These are phyloP conservation scores for Pyrrhura leucotis DNA, from an alignment of 2,797 vertebrate genomes.

Conservation along the genomic window DNA sequence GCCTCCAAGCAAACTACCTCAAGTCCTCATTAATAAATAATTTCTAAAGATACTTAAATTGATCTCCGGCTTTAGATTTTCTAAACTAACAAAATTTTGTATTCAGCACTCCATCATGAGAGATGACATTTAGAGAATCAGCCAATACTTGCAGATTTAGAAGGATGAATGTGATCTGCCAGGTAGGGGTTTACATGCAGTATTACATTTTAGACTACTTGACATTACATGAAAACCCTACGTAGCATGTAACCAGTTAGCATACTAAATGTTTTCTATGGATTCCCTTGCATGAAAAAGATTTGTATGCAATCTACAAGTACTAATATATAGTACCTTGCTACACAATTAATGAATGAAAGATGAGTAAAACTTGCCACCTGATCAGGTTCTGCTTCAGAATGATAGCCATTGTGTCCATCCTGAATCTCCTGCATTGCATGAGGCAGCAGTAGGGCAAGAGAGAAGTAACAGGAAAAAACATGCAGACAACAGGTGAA, in stretches of 20 bases:
- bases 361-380: conserved; percentile 88
- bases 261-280: not conserved
- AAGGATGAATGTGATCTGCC: not conserved
- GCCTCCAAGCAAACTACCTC: not conserved
- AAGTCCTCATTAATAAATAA: not conserved
- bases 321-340: conserved; percentile 43
- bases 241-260: not conserved
- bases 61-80: not conserved
- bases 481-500: conserved; percentile 81
- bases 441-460: conserved; percentile 77
- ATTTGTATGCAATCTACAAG: conserved; percentile 40
- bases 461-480: conserved; percentile 77
- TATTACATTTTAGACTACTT: not conserved
- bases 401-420: conserved; percentile 86
- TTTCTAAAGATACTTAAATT: not conserved
- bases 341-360: conserved; percentile 72
- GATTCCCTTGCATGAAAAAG: not conserved
- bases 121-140: not conserved
- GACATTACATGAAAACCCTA: not conserved
- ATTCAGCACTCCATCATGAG: not conserved
- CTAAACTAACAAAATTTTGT: not conserved
- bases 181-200: accelerated
- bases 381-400: conserved; percentile 88
- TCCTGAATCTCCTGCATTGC: conserved; percentile 89
- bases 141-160: not conserved